These are phyloP conservation scores for Cyphotilapia sp. DNA, from an alignment of 2,113 vertebrate species.

Conservation along the genomic window DNA sequence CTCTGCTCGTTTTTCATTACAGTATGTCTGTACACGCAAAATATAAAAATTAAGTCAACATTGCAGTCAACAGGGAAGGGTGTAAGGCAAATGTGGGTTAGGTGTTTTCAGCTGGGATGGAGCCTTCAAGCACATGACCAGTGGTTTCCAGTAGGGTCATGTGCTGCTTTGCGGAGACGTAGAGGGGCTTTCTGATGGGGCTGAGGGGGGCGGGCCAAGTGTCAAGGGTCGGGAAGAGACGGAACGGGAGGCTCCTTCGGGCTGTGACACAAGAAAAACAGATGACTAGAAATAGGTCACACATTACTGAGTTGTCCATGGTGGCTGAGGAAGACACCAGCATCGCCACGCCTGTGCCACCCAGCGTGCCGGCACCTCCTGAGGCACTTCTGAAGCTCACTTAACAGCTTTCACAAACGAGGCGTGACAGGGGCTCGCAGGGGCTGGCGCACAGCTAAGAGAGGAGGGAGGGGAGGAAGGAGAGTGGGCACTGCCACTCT, in stretches of 20 bases:
- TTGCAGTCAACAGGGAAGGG: conserved; percentile 22
- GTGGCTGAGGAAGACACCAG: neutral
- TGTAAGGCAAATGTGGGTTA: neutral
- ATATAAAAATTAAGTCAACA: conserved; percentile 62
- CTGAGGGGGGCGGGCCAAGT: neutral
- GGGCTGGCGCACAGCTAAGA: neutral
- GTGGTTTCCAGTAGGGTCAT: conserved; percentile 38
- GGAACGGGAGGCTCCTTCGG: conserved; percentile 29
- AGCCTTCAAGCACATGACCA: neutral
- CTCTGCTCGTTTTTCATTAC: conserved; percentile 18
- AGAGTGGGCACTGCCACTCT: neutral
- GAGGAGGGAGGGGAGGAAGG: neutral
- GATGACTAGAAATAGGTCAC: conserved; percentile 26
- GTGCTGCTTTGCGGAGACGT: neutral
- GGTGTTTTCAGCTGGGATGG: neutral
- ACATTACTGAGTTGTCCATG: neutral
- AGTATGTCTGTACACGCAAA: conserved; percentile 23
- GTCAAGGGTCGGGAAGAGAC: conserved; percentile 1
- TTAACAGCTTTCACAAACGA: conserved; percentile 56
- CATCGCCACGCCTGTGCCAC: conserved; percentile 13
- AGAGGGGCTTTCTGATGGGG: neutral
- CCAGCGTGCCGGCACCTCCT: conserved; percentile 14
- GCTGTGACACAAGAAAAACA: conserved; percentile 42
- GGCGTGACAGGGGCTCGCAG: conserved; percentile 41
- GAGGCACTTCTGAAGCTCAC: conserved; percentile 46